These are phyloP conservation scores for Acanthococcus lagerstroemiae DNA, from an alignment of 2,888 invertebrate species.

Conservation along the genomic window DNA sequence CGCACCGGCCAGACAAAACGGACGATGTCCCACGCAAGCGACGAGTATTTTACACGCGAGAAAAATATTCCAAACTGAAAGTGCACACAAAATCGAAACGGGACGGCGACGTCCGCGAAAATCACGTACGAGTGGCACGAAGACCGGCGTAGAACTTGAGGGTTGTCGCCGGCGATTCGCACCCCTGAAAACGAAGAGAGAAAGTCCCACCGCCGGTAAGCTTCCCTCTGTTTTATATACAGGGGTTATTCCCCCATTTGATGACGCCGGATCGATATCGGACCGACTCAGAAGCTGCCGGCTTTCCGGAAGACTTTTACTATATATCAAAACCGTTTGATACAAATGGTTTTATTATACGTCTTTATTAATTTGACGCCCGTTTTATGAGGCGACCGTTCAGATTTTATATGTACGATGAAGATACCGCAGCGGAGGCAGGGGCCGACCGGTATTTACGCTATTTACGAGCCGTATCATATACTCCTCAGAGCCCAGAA, in stretches of 20 bases:
- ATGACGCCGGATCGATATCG: conserved; percentile 18
- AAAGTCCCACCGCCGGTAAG: conserved; percentile 1
- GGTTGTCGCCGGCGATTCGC: conserved; percentile 26
- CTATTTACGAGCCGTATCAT: too few species aligned
- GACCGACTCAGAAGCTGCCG: conserved; percentile 27
- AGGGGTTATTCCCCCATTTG: conserved; percentile 29
- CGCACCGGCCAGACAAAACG: too few species aligned
- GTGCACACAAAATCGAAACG: background rate
- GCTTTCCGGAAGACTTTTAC: conserved; percentile 22
- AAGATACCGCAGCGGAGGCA: too few species aligned
- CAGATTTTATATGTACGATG: background rate
- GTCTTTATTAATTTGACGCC: conserved; percentile 30
- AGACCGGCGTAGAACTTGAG: conserved; percentile 16
- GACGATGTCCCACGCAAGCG: too few species aligned
- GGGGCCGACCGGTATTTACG: too few species aligned
- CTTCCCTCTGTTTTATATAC: conserved; percentile 20
- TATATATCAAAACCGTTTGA: conserved; percentile 24
- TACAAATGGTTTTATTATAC: conserved; percentile 31
- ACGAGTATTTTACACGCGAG: background rate
- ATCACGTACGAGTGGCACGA: conserved; percentile 16
- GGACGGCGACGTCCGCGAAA: conserved; percentile 15
- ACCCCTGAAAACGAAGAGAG: conserved; percentile 6
- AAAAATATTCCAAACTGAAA: background rate
- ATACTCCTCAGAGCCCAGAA: too few species aligned
- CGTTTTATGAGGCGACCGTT: conserved; percentile 16